phyloP scores from a whole-genome alignment of 2,888 invertebrate genomes.

The Ommatoiulus sabulosus region DNA sequence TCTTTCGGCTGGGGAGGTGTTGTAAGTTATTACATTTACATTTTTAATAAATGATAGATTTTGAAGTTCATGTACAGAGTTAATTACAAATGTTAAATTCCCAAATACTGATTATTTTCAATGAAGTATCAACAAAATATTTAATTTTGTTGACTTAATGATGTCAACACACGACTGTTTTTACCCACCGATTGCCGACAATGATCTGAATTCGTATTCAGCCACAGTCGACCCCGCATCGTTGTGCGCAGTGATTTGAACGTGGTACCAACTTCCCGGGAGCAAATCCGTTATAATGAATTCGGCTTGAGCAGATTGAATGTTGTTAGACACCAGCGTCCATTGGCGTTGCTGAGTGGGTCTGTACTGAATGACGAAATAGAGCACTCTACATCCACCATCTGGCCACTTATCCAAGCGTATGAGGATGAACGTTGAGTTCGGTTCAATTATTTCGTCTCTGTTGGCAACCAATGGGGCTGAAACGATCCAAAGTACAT shows the following conservation, averaged over 20 bases:
- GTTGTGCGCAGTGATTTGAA: conserved; percentile 78
- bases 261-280: conserved; percentile 78
- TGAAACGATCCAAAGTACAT: conserved; percentile 61
- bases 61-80: too few relatives aligned
- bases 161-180: conserved; percentile 60
- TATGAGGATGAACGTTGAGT: conserved; percentile 82
- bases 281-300: conserved; percentile 75
- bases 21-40: too few relatives aligned
- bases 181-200: conserved; percentile 77
- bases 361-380: conserved; percentile 78
- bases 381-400: conserved; percentile 84
- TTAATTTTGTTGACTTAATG: too few relatives aligned
- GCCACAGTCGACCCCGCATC: conserved; percentile 79
- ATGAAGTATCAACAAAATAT: too few relatives aligned
- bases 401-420: conserved; percentile 87
- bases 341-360: conserved; percentile 67
- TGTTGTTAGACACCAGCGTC: conserved; percentile 72
- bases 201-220: conserved; percentile 79
- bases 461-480: conserved; percentile 80
- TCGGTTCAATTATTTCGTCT: conserved; percentile 80
- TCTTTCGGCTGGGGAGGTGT: too few relatives aligned
- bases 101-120: too few relatives aligned
- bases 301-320: conserved; percentile 69
- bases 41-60: too few relatives aligned
- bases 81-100: too few relatives aligned